These are phyloP conservation scores for Psittacula cyanocephala DNA, from an alignment of 2,113 vertebrate species.

Conservation along the genomic window DNA sequence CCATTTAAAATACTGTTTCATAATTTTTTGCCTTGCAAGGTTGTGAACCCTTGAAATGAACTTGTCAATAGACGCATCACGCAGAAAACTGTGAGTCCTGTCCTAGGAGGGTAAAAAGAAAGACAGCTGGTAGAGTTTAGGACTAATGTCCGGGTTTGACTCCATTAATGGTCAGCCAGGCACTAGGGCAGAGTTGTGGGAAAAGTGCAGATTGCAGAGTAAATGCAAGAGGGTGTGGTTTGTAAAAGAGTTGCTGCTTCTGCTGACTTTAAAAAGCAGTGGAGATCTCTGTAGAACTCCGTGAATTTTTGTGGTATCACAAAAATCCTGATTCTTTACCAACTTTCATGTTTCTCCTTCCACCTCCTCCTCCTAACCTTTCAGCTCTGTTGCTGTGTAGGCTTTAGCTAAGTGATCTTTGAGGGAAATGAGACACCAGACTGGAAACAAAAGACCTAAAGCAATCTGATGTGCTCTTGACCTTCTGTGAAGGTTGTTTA, in stretches of 20 bases:
- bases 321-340: not conserved
- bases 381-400: not conserved
- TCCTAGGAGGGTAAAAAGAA: not conserved
- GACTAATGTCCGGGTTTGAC: not conserved
- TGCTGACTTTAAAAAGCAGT: not conserved
- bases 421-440: slow-evolving; percentile 2
- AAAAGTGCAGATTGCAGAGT: not conserved
- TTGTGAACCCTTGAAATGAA: not conserved
- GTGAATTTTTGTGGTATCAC: not conserved
- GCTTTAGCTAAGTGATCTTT: not conserved
- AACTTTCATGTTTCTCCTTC: not conserved
- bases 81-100: not conserved
- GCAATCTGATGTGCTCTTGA: slow-evolving; percentile 34
- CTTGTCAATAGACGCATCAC: not conserved
- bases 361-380: not conserved
- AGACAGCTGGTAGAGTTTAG: rapidly evolving
- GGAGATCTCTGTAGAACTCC: not conserved
- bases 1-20: not conserved
- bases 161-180: not conserved
- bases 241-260: not conserved
- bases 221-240: not conserved
- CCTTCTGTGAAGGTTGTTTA: slow-evolving; percentile 15
- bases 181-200: too few species aligned
- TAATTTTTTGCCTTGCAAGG: not conserved
- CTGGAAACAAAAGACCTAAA: not conserved